Evolutionary conservation across 1,140 invertebrate species (phyloP).

Genomic region (Drosophila nigrodunni): DNA sequence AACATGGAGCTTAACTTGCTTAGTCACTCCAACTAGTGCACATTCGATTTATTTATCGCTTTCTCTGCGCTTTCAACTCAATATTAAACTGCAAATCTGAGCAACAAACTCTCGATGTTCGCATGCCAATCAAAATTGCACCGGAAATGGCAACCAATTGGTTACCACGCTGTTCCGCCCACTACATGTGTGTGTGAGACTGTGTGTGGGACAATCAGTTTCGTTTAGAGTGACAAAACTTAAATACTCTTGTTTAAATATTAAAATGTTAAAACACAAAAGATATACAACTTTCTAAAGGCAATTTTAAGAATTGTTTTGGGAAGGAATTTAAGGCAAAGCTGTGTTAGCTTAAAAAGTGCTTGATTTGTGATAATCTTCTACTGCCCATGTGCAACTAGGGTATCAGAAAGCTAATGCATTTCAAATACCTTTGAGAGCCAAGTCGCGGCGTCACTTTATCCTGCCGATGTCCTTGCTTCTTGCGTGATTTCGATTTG

Average conservation of each 20-base stretch:
- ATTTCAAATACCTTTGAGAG: constrained; percentile 42
- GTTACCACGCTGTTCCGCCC: neutral
- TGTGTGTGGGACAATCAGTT: neutral
- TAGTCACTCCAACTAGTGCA: neutral
- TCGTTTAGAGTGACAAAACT: neutral
- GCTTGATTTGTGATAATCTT: neutral
- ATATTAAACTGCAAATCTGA: constrained; percentile 22
- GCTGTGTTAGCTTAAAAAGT: neutral
- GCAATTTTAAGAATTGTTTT: no score
- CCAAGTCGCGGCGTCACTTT: constrained; percentile 5
- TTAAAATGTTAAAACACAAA: no score
- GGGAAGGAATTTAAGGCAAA: no score
- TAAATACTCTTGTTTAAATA: neutral
- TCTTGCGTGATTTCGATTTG: constrained; percentile 43
- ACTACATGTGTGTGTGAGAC: neutral
- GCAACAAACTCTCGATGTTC: constrained; percentile 23
- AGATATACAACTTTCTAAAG: no score
- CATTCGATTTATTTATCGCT: neutral
- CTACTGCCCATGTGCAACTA: neutral
- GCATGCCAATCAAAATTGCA: constrained; percentile 33
- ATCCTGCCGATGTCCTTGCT: constrained; percentile 17
- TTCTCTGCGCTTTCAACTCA: neutral
- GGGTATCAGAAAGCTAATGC: constrained; percentile 31
- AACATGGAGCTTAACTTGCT: neutral
- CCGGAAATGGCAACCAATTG: constrained; percentile 25